Conservation (phyloP, 1,140 invertebrate species). For the Pantala flavescens region DNA sequence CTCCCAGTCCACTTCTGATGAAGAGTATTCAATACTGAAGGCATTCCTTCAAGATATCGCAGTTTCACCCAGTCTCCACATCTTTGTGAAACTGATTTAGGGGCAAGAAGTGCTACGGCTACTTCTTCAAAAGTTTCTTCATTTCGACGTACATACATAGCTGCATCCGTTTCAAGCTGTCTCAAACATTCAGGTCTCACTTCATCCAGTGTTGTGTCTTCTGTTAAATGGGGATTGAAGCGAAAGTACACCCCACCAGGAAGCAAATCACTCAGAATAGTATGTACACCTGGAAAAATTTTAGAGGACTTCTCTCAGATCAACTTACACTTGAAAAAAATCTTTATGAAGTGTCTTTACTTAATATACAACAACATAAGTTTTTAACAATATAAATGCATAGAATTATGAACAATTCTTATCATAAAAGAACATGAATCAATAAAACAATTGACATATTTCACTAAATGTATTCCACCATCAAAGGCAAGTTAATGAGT, state of each 20-base stretch:
- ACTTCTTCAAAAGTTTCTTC: conserved; percentile 57
- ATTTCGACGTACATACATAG: conserved; percentile 66
- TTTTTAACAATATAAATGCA: neutral
- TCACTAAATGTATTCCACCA: too few relatives aligned
- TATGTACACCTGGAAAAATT: conserved; percentile 57
- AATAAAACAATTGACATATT: too few relatives aligned
- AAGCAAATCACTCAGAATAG: conserved; percentile 68
- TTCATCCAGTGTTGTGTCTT: conserved; percentile 74
- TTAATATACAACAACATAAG: neutral
- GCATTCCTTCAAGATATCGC: conserved; percentile 12
- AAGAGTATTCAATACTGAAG: neutral
- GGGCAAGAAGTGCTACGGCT: conserved; percentile 38
- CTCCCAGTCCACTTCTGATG: neutral
- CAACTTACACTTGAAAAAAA: neutral
- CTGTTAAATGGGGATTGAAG: conserved; percentile 81
- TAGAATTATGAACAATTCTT: neutral
- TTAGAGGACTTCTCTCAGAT: conserved; percentile 20
- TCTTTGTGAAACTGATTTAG: conserved; percentile 35
- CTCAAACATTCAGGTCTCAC: conserved; percentile 55
- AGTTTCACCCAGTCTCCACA: conserved; percentile 38
- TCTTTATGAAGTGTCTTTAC: neutral
- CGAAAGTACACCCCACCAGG: conserved; percentile 70
- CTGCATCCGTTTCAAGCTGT: conserved; percentile 51
- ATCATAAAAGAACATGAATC: too few relatives aligned
- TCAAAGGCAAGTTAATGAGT: too few relatives aligned